Percentiles rank a stretch among this genome's conserved stretches.
These are phyloP conservation scores for Condylostylus longicornis DNA, from an alignment of 1,140 invertebrate species.

Conservation along the genomic window DNA sequence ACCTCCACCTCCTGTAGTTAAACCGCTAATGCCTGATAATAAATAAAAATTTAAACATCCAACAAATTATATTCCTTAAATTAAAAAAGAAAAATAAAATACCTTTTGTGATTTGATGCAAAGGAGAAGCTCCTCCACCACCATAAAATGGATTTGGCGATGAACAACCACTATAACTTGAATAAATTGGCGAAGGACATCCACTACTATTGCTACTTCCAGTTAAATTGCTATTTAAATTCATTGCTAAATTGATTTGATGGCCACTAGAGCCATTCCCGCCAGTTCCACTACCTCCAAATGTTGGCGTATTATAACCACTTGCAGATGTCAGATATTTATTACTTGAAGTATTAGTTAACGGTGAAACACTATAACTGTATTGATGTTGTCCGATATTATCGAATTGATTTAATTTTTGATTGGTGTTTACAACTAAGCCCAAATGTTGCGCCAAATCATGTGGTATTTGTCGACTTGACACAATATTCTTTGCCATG, in stretches of 20 bases:
- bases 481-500: conserved; percentile 29
- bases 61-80: too few species aligned
- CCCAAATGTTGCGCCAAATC: conserved; percentile 31
- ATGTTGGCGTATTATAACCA: conserved; percentile 4
- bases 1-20: conserved; percentile 44
- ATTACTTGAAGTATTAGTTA: conserved; percentile 13
- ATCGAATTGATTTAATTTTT: conserved; percentile 8
- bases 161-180: conserved; percentile 23
- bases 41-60: too few species aligned
- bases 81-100: too few species aligned
- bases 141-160: conserved; percentile 22
- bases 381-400: conserved; percentile 18
- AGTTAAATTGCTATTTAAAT: conserved; percentile 10
- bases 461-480: conserved; percentile 32
- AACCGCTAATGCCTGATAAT: conserved; percentile 43
- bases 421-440: conserved; percentile 20
- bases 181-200: conserved; percentile 27
- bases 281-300: neutral
- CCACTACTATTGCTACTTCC: conserved; percentile 22
- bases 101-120: conserved; percentile 34
- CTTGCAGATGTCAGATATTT: conserved; percentile 2
- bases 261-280: conserved; percentile 12
- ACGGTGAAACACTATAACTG: conserved; percentile 21
- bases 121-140: conserved; percentile 19
- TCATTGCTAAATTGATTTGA: conserved; percentile 28